phyloP scores from a whole-genome alignment of 1,140 invertebrate genomes.

The Eumeta japonica region DNA sequence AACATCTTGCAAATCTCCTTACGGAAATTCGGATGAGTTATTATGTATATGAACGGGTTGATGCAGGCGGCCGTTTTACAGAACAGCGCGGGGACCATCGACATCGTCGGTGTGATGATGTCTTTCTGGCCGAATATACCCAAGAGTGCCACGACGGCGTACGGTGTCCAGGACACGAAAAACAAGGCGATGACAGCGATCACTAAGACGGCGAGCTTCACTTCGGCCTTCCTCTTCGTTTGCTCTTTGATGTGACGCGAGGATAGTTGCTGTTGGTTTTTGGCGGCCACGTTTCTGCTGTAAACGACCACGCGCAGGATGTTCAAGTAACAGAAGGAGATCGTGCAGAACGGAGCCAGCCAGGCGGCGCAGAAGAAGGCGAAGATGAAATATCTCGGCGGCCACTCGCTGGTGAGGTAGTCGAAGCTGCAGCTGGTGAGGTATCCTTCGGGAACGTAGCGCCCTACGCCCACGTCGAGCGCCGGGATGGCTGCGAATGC shows the following conservation, averaged over 20 bases:
- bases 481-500: slow-evolving; percentile 68
- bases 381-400: slow-evolving; percentile 64
- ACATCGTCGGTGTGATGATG: slow-evolving; percentile 64
- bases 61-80: slow-evolving; percentile 73
- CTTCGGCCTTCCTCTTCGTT: slow-evolving; percentile 65
- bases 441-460: slow-evolving; percentile 76
- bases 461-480: slow-evolving; percentile 65
- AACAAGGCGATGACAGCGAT: slow-evolving; percentile 68
- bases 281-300: slow-evolving; percentile 42
- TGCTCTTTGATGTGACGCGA: slow-evolving; percentile 61
- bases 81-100: slow-evolving; percentile 75
- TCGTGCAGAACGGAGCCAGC: slow-evolving; percentile 67
- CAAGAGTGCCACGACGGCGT: slow-evolving; percentile 70
- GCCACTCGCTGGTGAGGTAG: slow-evolving; percentile 64
- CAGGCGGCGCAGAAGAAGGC: slow-evolving; percentile 68
- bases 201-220: slow-evolving; percentile 66
- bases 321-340: slow-evolving; percentile 68
- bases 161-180: slow-evolving; percentile 76
- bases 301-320: slow-evolving; percentile 66
- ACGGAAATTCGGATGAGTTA: slow-evolving; percentile 69
- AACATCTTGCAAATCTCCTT: slow-evolving; percentile 57
- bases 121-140: slow-evolving; percentile 66
- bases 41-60: slow-evolving; percentile 74
- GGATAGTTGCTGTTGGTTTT: slow-evolving; percentile 46
- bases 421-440: slow-evolving; percentile 81